Percentiles rank a stretch among this genome's conserved stretches.
Evolutionary conservation across 2,888 invertebrate species (phyloP).

Genomic region (Eumerus sabulonum): DNA sequence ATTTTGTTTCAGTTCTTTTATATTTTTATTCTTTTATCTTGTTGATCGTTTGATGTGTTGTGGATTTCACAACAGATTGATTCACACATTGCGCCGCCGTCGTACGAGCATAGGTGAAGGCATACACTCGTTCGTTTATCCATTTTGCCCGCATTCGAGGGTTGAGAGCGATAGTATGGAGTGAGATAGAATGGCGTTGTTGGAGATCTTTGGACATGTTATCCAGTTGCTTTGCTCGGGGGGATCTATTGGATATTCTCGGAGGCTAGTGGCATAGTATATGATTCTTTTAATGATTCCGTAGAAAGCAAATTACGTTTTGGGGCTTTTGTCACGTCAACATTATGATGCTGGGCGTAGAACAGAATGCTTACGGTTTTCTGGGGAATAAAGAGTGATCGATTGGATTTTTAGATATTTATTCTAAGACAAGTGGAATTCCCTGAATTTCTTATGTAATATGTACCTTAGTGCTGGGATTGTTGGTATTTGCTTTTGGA

Average conservation of each 20-base stretch:
- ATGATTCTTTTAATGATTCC: slow-evolving; percentile 10
- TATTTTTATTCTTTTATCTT: no score
- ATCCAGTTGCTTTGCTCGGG: slow-evolving; percentile 19
- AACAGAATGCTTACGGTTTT: slow-evolving; percentile 3
- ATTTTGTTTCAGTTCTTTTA: slow-evolving; percentile 9
- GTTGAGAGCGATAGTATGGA: slow-evolving; percentile 18
- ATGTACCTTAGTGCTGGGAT: no score
- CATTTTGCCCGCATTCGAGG: slow-evolving; percentile 15
- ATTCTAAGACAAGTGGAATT: no score
- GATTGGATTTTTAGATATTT: not conserved
- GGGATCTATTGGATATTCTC: slow-evolving; percentile 48
- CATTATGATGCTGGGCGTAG: no score
- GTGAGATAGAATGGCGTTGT: slow-evolving; percentile 24
- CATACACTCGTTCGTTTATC: slow-evolving; percentile 11
- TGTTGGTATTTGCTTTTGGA: no score
- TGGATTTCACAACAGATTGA: slow-evolving; percentile 43
- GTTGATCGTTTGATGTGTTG: no score
- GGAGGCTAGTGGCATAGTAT: slow-evolving; percentile 32
- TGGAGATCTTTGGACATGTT: slow-evolving; percentile 33
- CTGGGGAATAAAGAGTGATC: slow-evolving; percentile 31
- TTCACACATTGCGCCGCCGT: not conserved
- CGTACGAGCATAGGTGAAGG: no score
- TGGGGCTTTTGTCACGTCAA: not conserved
- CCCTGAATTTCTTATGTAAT: no score
- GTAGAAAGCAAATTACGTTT: slow-evolving; percentile 39